Evolutionary conservation across 2,113 vertebrate genomes (phyloP), one percentile per base, ranked within the genome.

Genomic region (Alosa alosa): DNA sequence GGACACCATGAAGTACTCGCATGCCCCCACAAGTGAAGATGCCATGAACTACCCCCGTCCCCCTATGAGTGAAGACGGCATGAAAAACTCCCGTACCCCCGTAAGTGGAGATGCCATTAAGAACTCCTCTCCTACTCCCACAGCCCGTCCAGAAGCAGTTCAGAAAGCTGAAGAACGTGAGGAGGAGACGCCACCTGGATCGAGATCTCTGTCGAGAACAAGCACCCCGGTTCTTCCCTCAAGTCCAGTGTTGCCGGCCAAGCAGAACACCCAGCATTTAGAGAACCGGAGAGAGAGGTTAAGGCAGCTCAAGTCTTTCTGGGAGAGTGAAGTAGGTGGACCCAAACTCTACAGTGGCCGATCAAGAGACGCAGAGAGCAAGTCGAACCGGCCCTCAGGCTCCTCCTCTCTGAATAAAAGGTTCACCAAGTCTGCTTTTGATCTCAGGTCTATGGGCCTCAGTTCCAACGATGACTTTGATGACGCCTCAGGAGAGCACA

Each of bases 281-380:
- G 93, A 94, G 31, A 90, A 50, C 83, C 91, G 87, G 64, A 87
- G 91, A 52, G 92, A 94, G 89, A 95, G 86, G 90, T 94, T 98
- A 86, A 96, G 92, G 84, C 95, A 97, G 81, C 96, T 98, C 20
- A 98, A 95, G 92, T 94, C 93, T 47, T 97, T 98, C 87, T 99
- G 97, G 97, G 97, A 99, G 94, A 92, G 94, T 84, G 95, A 95
- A 85, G 94, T 87, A 83, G 87, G 85, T 87, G 86, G 88, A 44
- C 44, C 94, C 9, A 85, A 87, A 81, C 88, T 87, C 60, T 87
- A 88, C 50, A 83, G 52, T 0, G 60, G 64, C 60, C 89, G 90
- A 89, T 86, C 88, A 22, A 92, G 90, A 92, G 85, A 81, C 49
- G 13, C 31, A 6, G 88, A 88, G 36, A 89, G 92, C 47, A 92